Evolutionary conservation across 2,888 invertebrate species (phyloP).

Genomic region (Lasioglossum zephyrum): DNA sequence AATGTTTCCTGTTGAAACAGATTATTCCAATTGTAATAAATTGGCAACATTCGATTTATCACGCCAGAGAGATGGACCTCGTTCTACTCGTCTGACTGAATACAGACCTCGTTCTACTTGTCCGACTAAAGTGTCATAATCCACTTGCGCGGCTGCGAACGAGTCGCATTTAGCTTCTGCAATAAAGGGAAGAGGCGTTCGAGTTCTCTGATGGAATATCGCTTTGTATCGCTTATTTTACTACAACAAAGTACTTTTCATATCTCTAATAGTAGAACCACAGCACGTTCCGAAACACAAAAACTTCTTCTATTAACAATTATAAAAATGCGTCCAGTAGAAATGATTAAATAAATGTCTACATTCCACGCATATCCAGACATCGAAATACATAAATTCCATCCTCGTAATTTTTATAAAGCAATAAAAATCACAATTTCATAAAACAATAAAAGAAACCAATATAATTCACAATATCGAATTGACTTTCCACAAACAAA

Average conservation of each 20-base stretch:
- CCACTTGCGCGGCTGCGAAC: constrained; percentile 6
- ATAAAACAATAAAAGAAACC: not conserved
- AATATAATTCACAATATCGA: not conserved
- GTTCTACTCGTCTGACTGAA: constrained; percentile 9
- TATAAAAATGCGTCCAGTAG: no score
- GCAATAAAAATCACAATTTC: not conserved
- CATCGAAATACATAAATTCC: not conserved
- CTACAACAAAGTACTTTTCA: not conserved
- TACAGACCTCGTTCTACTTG: constrained; percentile 15
- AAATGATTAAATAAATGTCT: no score
- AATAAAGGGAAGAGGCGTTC: constrained; percentile 24
- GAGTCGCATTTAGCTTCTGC: constrained; percentile 10
- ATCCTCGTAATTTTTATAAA: not conserved
- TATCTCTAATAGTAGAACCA: not conserved
- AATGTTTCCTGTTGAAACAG: not conserved
- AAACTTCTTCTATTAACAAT: not conserved
- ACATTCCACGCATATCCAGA: not conserved
- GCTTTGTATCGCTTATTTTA: not conserved
- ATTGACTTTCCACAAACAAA: not conserved
- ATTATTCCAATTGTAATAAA: not conserved
- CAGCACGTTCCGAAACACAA: not conserved
- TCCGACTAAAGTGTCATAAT: constrained; percentile 13
- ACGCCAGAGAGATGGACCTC: not conserved
- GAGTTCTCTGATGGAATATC: not conserved
- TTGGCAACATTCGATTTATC: constrained; percentile 3